Evolutionary conservation across 2,888 invertebrate genomes (phyloP).

Genomic region (Eilema sororculum): DNA sequence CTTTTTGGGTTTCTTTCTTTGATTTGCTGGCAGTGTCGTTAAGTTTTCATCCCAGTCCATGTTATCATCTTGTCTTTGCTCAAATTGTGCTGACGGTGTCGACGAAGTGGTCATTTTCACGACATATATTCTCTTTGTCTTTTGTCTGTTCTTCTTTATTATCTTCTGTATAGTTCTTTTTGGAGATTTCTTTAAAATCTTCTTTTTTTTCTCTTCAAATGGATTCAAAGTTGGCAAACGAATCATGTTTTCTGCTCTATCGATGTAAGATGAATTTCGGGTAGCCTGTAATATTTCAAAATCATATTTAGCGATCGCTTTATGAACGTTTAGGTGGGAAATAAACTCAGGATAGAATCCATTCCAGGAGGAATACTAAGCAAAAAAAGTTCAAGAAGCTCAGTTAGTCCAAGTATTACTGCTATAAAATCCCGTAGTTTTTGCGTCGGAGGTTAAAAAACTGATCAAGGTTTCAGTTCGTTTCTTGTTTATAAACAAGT

Average conservation of each 20-base stretch:
- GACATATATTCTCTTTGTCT: constrained; percentile 64
- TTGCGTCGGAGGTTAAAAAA: too few relatives aligned
- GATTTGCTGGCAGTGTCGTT: constrained; percentile 57
- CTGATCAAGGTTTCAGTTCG: too few relatives aligned
- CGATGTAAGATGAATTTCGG: constrained; percentile 65
- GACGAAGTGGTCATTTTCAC: constrained; percentile 56
- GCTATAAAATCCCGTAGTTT: too few relatives aligned
- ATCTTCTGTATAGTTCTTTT: constrained; percentile 80
- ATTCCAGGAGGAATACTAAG: not conserved
- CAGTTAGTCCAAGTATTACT: not conserved
- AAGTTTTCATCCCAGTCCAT: constrained; percentile 50
- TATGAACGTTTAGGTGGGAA: not conserved
- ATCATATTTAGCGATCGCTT: not conserved
- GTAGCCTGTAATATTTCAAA: constrained; percentile 25
- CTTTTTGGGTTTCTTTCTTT: constrained; percentile 62
- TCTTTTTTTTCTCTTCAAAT: constrained; percentile 58
- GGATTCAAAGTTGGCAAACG: constrained; percentile 63
- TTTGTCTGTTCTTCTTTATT: constrained; percentile 71
- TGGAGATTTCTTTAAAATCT: constrained; percentile 66
- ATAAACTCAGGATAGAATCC: not conserved
- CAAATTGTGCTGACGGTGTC: constrained; percentile 36
- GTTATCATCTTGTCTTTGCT: constrained; percentile 54
- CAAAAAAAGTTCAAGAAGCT: not conserved
- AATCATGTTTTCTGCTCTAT: constrained; percentile 72
- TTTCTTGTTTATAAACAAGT: too few relatives aligned